Conservation (phyloP, 92 coral and sea anemone genomes). For the Siderastrea radians region DNA sequence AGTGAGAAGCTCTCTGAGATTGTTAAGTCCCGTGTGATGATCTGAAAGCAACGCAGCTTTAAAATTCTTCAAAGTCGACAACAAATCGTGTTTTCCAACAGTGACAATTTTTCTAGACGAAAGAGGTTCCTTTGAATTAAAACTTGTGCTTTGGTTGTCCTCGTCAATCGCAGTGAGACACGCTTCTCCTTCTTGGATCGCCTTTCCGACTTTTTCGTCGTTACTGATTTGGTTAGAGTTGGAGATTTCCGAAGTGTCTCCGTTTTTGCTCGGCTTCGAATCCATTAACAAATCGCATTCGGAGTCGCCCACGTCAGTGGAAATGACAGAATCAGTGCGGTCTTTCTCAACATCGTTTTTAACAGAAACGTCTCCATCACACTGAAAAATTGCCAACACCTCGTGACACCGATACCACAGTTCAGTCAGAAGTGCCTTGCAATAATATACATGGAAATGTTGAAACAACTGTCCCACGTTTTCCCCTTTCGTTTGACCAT, state of each 20-base stretch:
- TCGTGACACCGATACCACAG: conserved; percentile 79
- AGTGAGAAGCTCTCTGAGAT: conserved; percentile 26
- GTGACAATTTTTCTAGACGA: background rate
- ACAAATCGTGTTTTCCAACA: conserved; percentile 15
- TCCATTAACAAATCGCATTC: background rate
- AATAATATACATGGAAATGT: conserved; percentile 72
- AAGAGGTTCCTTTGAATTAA: background rate
- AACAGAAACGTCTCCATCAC: background rate
- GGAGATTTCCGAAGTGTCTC: background rate
- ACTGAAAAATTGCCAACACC: conserved; percentile 25
- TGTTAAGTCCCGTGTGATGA: background rate
- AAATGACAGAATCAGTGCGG: background rate
- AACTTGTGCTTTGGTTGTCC: background rate
- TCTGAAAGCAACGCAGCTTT: conserved; percentile 25
- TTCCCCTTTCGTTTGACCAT: background rate
- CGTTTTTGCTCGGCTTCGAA: background rate
- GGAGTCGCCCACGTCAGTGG: background rate
- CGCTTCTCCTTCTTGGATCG: background rate
- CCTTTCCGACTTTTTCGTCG: background rate
- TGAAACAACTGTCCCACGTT: conserved; percentile 35
- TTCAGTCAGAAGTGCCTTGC: conserved; percentile 56
- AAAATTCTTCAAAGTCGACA: background rate
- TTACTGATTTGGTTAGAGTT: background rate
- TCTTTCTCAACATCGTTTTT: no score
- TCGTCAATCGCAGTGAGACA: background rate